Evolutionary conservation across 2,888 invertebrate species (phyloP).

Genomic region (Gastracanthus pulcherrimus): DNA sequence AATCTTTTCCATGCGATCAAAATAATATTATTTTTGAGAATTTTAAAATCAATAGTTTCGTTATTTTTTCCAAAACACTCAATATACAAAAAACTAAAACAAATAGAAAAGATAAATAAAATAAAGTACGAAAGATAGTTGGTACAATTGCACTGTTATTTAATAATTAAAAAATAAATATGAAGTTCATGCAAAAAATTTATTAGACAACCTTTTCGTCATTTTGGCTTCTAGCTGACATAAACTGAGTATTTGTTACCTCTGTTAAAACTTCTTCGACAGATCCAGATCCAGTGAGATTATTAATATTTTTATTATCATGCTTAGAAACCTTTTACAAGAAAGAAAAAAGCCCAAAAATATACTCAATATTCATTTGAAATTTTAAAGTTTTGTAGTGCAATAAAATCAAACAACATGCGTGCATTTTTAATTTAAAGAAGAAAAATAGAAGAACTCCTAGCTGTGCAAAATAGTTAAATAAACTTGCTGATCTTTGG

Average conservation of each 20-base stretch:
- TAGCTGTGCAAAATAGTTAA: conserved; percentile 3
- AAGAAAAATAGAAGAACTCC: not conserved
- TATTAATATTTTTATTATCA: not conserved
- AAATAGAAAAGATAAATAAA: not conserved
- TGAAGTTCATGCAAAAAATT: not conserved
- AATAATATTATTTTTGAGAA: too few species aligned
- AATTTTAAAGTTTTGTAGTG: not conserved
- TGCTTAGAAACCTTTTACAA: not conserved
- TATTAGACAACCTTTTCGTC: not conserved
- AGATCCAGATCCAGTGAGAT: not conserved
- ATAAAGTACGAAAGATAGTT: not conserved
- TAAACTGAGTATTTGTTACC: not conserved
- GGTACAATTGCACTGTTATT: not conserved
- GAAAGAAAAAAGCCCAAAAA: not conserved
- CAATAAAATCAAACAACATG: not conserved
- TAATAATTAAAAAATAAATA: not conserved
- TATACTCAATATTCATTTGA: not conserved
- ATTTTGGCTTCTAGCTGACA: not conserved
- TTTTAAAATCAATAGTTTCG: too few species aligned
- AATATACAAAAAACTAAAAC: not conserved
- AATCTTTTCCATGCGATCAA: too few species aligned
- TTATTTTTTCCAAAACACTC: too few species aligned
- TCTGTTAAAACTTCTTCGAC: not conserved
- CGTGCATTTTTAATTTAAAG: not conserved
- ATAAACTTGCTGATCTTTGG: not conserved